Evolutionary conservation across 23 tunicate genomes (phyloP).

Genomic region (Styela clava): DNA sequence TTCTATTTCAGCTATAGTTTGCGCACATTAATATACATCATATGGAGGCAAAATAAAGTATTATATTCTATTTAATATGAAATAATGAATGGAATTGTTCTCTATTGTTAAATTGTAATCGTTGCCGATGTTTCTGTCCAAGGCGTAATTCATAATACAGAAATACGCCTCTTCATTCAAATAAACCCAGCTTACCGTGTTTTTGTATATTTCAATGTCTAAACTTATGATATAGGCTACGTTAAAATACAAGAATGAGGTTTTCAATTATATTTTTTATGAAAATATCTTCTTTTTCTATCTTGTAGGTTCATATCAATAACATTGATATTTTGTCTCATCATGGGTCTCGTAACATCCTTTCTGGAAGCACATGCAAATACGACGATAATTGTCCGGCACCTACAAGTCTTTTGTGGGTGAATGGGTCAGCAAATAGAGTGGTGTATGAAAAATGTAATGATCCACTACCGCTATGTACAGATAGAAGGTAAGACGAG

Average conservation of each 20-base stretch:
- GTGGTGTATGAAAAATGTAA: constrained; percentile 17
- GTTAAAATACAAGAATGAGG: no score
- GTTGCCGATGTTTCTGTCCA: not conserved
- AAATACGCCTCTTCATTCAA: not conserved
- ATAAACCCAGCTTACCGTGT: not conserved
- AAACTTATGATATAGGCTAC: no score
- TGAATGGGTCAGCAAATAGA: constrained; percentile 4
- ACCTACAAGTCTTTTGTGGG: constrained; percentile 14
- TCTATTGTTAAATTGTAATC: no score
- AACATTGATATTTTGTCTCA: constrained; percentile 10
- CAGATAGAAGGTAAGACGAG: constrained; percentile 8
- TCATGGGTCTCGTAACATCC: constrained; percentile 17
- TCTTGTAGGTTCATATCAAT: not conserved
- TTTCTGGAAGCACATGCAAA: constrained; percentile 21
- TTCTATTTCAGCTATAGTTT: no score
- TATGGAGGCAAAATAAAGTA: no score
- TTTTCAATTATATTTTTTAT: no score
- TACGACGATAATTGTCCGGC: constrained; percentile 24
- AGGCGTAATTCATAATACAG: not conserved
- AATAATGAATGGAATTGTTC: no score
- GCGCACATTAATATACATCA: no score
- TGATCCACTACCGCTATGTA: constrained; percentile 15
- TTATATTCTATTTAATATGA: no score
- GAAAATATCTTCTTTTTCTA: not conserved
- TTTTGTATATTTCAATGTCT: no score